A percentile compares a stretch with the other conserved stretches of the same genome.
phyloP scores from a whole-genome alignment of 2,888 invertebrate genomes.

The Chydorus sphaericus region DNA sequence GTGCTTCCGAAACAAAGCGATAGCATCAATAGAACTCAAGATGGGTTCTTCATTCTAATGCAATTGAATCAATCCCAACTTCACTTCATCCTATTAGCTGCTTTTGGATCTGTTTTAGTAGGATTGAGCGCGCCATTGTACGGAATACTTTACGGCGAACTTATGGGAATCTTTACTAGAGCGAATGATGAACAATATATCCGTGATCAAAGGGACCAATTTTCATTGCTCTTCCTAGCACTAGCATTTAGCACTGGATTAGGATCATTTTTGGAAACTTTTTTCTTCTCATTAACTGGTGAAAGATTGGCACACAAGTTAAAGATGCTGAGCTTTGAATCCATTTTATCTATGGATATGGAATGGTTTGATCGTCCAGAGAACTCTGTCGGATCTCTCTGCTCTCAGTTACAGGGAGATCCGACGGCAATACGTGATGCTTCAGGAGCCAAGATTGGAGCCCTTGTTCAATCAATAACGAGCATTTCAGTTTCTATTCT shows the following conservation, averaged over 20 bases:
- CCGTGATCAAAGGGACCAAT: too few relatives aligned
- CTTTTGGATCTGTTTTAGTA: slow-evolving; percentile 47
- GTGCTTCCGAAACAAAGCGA: slow-evolving; percentile 35
- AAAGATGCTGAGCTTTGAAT: slow-evolving; percentile 45
- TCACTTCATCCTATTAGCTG: slow-evolving; percentile 42
- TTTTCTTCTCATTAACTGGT: slow-evolving; percentile 60
- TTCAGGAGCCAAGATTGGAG: slow-evolving; percentile 52
- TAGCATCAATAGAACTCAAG: too few relatives aligned
- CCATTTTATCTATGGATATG: slow-evolving; percentile 45
- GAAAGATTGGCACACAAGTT: slow-evolving; percentile 61
- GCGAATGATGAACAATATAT: slow-evolving; percentile 20
- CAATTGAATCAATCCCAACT: slow-evolving; percentile 54
- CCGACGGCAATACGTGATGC: slow-evolving; percentile 62
- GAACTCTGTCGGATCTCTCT: slow-evolving; percentile 54
- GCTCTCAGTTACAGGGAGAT: slow-evolving; percentile 52
- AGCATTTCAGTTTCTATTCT: slow-evolving; percentile 46
- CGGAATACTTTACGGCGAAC: slow-evolving; percentile 63
- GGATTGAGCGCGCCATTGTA: slow-evolving; percentile 58
- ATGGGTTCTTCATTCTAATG: too few relatives aligned
- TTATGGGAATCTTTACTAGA: slow-evolving; percentile 37
- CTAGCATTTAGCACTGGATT: slow-evolving; percentile 25
- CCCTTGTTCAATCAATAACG: slow-evolving; percentile 51
- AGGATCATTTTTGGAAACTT: slow-evolving; percentile 33
- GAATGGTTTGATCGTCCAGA: slow-evolving; percentile 53
- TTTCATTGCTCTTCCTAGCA: too few relatives aligned